These are phyloP conservation scores for Cotesia glomerata DNA, from an alignment of 1,140 invertebrate genomes.

Conservation along the genomic window DNA sequence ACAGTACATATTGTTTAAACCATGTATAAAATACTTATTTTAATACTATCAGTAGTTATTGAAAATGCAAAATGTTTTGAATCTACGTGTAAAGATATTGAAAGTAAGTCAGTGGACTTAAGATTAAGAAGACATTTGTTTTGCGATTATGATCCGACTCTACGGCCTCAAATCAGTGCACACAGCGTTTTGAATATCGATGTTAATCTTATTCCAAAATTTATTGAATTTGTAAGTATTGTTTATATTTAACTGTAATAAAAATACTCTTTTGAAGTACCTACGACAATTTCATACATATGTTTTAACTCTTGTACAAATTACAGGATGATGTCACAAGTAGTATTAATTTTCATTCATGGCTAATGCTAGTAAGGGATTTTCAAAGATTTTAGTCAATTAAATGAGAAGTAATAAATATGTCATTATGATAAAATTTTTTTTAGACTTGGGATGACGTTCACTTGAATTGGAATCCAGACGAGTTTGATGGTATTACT, in stretches of 20 bases:
- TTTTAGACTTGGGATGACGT: slow-evolving; percentile 59
- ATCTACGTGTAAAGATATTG: slow-evolving; percentile 42
- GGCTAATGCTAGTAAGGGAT: slow-evolving; percentile 44
- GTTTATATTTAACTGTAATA: background rate
- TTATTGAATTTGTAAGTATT: slow-evolving; percentile 64
- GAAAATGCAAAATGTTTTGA: background rate
- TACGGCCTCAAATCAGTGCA: slow-evolving; percentile 57
- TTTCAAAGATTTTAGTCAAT: background rate
- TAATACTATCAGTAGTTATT: background rate
- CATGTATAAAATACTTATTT: slow-evolving; percentile 9
- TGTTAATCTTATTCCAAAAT: slow-evolving; percentile 60
- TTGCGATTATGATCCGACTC: slow-evolving; percentile 61
- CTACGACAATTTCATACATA: slow-evolving; percentile 3
- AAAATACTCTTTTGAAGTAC: background rate
- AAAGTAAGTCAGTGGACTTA: slow-evolving; percentile 32
- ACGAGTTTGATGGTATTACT: slow-evolving; percentile 54
- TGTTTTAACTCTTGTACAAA: background rate
- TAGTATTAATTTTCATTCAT: slow-evolving; percentile 38
- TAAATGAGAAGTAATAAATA: background rate
- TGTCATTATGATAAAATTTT: background rate
- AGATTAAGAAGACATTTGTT: slow-evolving; percentile 60
- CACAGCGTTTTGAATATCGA: slow-evolving; percentile 55
- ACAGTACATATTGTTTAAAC: background rate
- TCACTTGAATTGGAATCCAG: slow-evolving; percentile 61
- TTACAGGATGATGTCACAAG: slow-evolving; percentile 21